Conservation (phyloP, 2,888 invertebrate species). For the Drosophila percnosoma region DNA sequence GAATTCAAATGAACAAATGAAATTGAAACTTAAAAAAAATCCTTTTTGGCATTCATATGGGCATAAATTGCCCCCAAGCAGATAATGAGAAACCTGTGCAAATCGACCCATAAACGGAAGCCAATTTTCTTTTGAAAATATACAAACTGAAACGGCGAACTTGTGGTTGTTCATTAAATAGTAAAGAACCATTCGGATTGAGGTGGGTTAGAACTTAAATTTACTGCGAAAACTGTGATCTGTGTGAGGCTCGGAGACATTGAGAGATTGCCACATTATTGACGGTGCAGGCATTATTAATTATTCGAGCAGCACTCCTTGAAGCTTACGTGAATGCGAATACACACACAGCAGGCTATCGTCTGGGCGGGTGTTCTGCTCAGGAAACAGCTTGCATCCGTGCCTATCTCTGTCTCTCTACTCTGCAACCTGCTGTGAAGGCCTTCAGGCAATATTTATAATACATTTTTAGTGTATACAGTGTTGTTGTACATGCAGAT, state of each 20-base stretch:
- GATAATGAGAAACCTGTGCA: constrained; percentile 16
- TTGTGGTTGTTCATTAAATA: constrained; percentile 59
- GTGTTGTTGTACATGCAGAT: constrained; percentile 25
- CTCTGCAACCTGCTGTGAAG: constrained; percentile 31
- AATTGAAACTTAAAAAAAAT: constrained; percentile 2
- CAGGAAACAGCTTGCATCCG: constrained; percentile 32
- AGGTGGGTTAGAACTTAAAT: background rate
- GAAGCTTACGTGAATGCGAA: constrained; percentile 1
- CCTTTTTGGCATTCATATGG: constrained; percentile 17
- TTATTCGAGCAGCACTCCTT: constrained; percentile 50
- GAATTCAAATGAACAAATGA: constrained; percentile 53
- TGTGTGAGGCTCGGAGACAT: constrained; percentile 6
- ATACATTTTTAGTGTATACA: constrained; percentile 20
- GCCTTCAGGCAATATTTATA: constrained; percentile 60
- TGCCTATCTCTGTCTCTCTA: background rate
- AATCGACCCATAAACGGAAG: constrained; percentile 17
- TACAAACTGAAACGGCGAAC: constrained; percentile 13
- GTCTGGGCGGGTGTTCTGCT: constrained; percentile 19
- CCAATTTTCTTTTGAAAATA: constrained; percentile 40
- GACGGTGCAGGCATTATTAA: constrained; percentile 59
- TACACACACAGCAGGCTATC: constrained; percentile 23
- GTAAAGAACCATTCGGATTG: constrained; percentile 33
- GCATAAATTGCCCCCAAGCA: background rate
- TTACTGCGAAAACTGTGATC: background rate
- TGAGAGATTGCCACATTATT: constrained; percentile 53